Evolutionary conservation across 2,888 invertebrate species (phyloP), one percentile per base, ranked within the genome.

Genomic region (Chrysotoxum bicinctum): DNA sequence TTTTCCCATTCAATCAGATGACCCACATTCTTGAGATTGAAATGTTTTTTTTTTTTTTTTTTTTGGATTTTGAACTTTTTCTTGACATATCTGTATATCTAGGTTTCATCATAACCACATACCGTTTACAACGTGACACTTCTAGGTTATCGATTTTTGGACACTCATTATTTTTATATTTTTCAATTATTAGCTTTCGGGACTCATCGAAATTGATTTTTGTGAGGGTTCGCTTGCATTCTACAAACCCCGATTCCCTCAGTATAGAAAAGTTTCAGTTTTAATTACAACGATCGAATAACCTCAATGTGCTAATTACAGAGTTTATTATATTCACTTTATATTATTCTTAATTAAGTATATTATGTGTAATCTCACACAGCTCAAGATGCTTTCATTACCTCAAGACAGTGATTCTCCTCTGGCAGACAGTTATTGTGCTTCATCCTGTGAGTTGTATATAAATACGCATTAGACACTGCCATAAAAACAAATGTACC

Each of bases 401-500:
- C 43, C 45, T 45, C 64, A 64, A 64, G 45, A 45, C 64, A 64
- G 64, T 64, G 64, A 64, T 64, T 45, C 64, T 32, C 45, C 60
- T 64, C 64, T 64, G 30, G 45, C 45, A 64, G 64, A 45, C 64
- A 64, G 30, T 64, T 64, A 64, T 64, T 64, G 45, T 64, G 45
- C 32, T 64, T 45, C 12, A 43, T 62, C 40, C 40, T 62, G 40
- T 62, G 43, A 26, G 43, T 43, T 64, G 45, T 64, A 64, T 64
- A 45, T 64, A 45, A 45, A 45, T 64, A 64, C 45, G 64, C 45
- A 64, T 64, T 64, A 64, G 45, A 64, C 64, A 45, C 45, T 64
- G 30, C 45, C 64, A 64, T 64, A 64, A 64, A 64, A 64, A 64
- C 64, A 64, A 64, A 64, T 64, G 64, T 64, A 64, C 43, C 43